Evolutionary conservation across 2,888 invertebrate species (phyloP).

Genomic region (Parnassius apollo): DNA sequence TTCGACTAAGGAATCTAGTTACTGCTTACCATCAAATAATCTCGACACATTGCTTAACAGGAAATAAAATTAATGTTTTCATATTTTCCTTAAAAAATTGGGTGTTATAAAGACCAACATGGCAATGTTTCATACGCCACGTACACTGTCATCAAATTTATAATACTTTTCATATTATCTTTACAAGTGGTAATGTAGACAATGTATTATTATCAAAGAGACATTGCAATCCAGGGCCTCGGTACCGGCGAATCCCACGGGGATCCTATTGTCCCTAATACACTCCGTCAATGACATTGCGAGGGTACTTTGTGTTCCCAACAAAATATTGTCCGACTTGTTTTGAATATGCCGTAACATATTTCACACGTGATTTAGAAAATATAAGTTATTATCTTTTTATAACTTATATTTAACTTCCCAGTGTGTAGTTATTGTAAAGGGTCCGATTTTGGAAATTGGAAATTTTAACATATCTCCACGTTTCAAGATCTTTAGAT

Average conservation of each 20-base stretch:
- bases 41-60: too few relatives aligned
- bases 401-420: too few relatives aligned
- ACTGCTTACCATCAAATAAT: too few relatives aligned
- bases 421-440: too few relatives aligned
- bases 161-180: conserved; percentile 21
- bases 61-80: too few relatives aligned
- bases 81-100: too few relatives aligned
- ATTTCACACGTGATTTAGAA: neutral
- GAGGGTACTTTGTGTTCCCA: conserved; percentile 22
- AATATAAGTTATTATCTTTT: neutral
- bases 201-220: conserved; percentile 40
- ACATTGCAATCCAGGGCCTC: conserved; percentile 26
- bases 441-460: too few relatives aligned
- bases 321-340: conserved; percentile 17
- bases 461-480: too few relatives aligned
- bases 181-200: conserved; percentile 38
- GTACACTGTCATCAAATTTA: conserved; percentile 7
- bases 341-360: conserved; percentile 9
- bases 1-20: too few relatives aligned
- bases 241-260: conserved; percentile 28
- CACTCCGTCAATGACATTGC: conserved; percentile 28
- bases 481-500: too few relatives aligned
- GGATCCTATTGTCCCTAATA: conserved; percentile 27
- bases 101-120: too few relatives aligned
- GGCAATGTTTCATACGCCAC: too few relatives aligned